These are phyloP conservation scores for Drosophila pseudotalamancana DNA, from an alignment of 2,888 invertebrate genomes.

Conservation along the genomic window DNA sequence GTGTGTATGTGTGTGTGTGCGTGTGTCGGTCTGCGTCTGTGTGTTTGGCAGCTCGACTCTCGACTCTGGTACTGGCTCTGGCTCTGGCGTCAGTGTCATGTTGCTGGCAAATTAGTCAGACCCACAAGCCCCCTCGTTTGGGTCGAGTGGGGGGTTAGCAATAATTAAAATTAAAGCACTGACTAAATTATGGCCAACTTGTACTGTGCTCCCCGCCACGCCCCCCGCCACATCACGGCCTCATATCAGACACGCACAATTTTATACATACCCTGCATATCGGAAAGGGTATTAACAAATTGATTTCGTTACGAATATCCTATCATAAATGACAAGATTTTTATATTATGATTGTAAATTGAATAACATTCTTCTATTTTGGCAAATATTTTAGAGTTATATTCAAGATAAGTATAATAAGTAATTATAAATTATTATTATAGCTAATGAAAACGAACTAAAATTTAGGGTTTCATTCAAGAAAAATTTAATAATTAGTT, in stretches of 20 bases:
- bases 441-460: too few species aligned
- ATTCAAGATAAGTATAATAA: too few species aligned
- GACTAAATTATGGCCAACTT: slow-evolving; percentile 60
- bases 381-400: too few species aligned
- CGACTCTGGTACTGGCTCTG: not conserved
- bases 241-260: slow-evolving; percentile 43
- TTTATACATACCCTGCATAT: slow-evolving; percentile 10
- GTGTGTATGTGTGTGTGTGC: not conserved
- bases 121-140: slow-evolving; percentile 22
- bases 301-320: too few species aligned
- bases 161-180: slow-evolving; percentile 75
- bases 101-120: slow-evolving; percentile 73
- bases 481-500: too few species aligned
- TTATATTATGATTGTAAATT: too few species aligned
- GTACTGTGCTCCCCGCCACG: not conserved
- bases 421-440: too few species aligned
- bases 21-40: not conserved
- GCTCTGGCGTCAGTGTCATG: slow-evolving; percentile 64
- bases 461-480: too few species aligned
- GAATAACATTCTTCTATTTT: too few species aligned
- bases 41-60: slow-evolving; percentile 22
- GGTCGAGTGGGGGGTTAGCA: slow-evolving; percentile 24
- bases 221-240: not conserved
- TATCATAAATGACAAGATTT: too few species aligned
- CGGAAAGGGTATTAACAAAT: slow-evolving; percentile 2